Base-by-base conservation (phyloP, 1,140 invertebrate species). In the Spodoptera litura region DNA sequence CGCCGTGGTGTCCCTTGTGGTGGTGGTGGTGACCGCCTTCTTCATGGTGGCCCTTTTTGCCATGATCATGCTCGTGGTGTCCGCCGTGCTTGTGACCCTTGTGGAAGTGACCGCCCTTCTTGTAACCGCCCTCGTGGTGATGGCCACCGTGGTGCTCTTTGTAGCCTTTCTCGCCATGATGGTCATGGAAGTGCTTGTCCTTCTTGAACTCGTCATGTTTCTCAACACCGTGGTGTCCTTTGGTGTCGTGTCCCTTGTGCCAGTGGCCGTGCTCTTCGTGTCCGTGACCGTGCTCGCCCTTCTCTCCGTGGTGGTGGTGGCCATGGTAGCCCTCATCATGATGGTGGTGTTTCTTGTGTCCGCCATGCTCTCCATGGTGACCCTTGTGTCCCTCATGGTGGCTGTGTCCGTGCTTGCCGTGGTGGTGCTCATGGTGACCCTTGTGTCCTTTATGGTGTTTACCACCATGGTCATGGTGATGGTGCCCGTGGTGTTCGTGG, bases 171-270 rank as follows among this genome's bases (percentile, higher is more conserved):
- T 97, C 97, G 78, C 97, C 96, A 83, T 95, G 96, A 80, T 97
- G 96, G 58, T 97, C 96, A 85, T 97, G 97, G 93, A 97, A 97
- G 85, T 94, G 89, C 68, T 93, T 93, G 82, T 94, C 88, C 81
- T 93, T 94, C 80, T 93, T 93, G 91, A 93, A 94, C 77, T 94
- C 93, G 85, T 97, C 97, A 31, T 91, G 88, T 83, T 97, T 97
- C 87, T 97, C 96, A 52, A 97, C 95, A 83, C 96, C 97, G 85
- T 97, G 96, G 82, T 97, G 97, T 83, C 97, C 97, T 6, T 97
- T 97, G 58, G 96, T 97, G 25, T 96, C 96, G 89, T 97, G 97
- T 0, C 97, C 97, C 76, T 97, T 97, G 83, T 97, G 97, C 88
- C 97, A 96, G 78, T 96, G 80, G 91, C 96, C 94, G 72, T 95